These are phyloP conservation scores for Brachirus orientalis DNA, from an alignment of 2,113 vertebrate genomes.

Conservation along the genomic window DNA sequence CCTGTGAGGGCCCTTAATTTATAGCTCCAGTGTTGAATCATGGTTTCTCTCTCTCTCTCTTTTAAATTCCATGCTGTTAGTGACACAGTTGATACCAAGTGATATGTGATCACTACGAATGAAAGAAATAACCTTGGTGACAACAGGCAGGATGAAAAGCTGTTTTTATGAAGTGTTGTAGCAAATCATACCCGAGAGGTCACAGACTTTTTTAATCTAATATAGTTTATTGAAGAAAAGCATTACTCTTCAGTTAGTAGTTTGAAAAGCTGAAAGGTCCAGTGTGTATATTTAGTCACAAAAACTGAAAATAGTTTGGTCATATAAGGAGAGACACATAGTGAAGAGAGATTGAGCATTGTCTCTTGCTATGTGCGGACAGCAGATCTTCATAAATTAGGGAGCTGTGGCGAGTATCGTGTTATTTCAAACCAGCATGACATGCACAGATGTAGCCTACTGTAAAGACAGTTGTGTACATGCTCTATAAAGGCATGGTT, in stretches of 20 bases:
- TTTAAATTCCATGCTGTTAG: constrained; percentile 21
- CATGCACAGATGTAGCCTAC: no score
- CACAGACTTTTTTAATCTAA: not conserved
- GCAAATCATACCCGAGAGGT: constrained; percentile 4
- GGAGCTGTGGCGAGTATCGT: no score
- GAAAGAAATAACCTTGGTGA: constrained; percentile 27
- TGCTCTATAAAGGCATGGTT: no score
- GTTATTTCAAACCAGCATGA: no score
- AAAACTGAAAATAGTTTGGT: no score
- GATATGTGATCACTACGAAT: constrained; percentile 14
- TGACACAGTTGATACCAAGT: constrained; percentile 9
- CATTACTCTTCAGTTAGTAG: not conserved
- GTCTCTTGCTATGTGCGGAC: no score
- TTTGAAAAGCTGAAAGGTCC: not conserved
- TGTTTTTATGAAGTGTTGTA: not conserved
- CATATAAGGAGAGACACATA: no score
- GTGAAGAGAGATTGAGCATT: no score
- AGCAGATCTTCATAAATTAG: no score
- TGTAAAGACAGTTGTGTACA: no score
- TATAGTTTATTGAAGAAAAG: not conserved
- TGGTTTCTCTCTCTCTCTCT: constrained; percentile 14
- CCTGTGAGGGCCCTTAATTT: constrained; percentile 31
- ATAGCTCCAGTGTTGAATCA: constrained; percentile 25
- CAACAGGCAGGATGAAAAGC: constrained; percentile 1
- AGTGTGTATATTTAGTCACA: no score